Evolutionary conservation across 2,797 vertebrate genomes (phyloP).

Genomic region (Semotilus atromaculatus): DNA sequence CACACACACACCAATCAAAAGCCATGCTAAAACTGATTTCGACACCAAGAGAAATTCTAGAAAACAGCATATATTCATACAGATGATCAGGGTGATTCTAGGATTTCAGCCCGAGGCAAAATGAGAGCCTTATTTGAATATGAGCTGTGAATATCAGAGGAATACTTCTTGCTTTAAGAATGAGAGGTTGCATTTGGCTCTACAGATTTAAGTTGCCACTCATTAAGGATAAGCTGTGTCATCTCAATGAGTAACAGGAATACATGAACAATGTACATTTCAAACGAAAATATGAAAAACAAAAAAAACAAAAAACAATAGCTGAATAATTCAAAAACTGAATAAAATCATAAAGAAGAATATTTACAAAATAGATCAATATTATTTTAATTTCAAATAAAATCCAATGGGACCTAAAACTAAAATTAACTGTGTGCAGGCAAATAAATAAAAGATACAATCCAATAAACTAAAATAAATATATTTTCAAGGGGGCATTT

Average conservation of each 20-base stretch:
- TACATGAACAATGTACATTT: background rate
- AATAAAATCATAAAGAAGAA: too few species aligned
- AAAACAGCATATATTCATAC: background rate
- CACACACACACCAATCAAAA: constrained; percentile 40
- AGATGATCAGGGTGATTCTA: constrained; percentile 6
- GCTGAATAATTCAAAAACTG: too few species aligned
- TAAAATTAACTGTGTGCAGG: background rate
- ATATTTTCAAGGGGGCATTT: too few species aligned
- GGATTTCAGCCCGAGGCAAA: constrained; percentile 7
- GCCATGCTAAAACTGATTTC: constrained; percentile 27
- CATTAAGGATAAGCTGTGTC: background rate
- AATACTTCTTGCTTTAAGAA: background rate
- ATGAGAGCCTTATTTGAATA: background rate
- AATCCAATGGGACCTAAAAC: background rate
- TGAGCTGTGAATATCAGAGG: background rate
- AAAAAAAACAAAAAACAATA: too few species aligned
- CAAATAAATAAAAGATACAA: too few species aligned
- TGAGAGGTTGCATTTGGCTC: background rate
- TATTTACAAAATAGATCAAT: too few species aligned
- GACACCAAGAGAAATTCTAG: background rate
- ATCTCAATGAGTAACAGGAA: background rate
- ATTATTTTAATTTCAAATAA: too few species aligned
- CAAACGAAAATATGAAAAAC: background rate
- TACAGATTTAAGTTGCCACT: background rate
- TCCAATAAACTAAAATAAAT: too few species aligned